phyloP scores from a whole-genome alignment of 2,113 vertebrate genomes.

The Oryzias javanicus region DNA sequence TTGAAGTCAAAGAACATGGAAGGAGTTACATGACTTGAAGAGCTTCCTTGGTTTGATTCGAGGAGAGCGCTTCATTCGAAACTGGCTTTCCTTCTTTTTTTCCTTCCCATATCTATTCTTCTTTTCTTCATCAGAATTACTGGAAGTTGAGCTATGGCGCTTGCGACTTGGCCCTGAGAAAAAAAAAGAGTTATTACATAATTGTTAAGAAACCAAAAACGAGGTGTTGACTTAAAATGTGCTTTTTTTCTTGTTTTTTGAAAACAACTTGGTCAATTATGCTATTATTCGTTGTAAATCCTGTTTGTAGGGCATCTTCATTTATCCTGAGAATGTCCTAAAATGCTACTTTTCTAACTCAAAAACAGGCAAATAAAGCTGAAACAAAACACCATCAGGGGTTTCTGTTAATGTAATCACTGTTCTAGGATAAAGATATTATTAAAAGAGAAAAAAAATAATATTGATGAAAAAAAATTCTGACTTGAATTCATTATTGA shows the following conservation, averaged over 20 bases:
- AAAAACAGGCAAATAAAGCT: too few relatives aligned
- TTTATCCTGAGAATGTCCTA: not conserved
- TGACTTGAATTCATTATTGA: too few relatives aligned
- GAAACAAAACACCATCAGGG: too few relatives aligned
- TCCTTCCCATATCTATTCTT: conserved; percentile 15
- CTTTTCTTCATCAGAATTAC: conserved; percentile 56
- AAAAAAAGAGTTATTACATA: not conserved
- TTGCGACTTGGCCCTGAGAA: conserved; percentile 61
- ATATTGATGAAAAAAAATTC: too few relatives aligned
- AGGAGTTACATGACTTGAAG: conserved; percentile 62
- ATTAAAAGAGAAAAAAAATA: too few relatives aligned
- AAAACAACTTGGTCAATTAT: too few relatives aligned
- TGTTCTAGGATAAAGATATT: too few relatives aligned
- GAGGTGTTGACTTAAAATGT: too few relatives aligned
- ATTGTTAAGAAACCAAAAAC: too few relatives aligned
- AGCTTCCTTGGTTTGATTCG: conserved; percentile 74
- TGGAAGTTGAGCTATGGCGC: conserved; percentile 31
- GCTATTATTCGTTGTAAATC: not conserved
- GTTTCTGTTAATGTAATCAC: too few relatives aligned
- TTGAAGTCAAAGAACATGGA: too few relatives aligned
- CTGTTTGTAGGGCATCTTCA: not conserved
- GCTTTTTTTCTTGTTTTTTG: too few relatives aligned
- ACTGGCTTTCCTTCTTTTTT: conserved; percentile 52
- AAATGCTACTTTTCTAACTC: not conserved
- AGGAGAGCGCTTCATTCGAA: conserved; percentile 29